Base-by-base conservation (phyloP, 92 coral and sea anemone genomes). In the Palythoa grandiflora region DNA sequence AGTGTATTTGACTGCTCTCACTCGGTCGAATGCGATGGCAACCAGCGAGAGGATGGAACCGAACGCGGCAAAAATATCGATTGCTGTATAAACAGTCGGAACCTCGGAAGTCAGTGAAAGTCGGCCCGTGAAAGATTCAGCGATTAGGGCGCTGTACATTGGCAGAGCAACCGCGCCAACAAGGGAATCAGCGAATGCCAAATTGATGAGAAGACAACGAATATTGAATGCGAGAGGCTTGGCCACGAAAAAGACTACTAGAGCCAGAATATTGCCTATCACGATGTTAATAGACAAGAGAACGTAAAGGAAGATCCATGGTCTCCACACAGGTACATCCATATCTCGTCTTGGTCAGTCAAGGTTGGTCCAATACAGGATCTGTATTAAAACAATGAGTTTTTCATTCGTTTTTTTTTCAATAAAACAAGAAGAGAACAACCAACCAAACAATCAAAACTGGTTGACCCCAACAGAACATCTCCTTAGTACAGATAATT, bases 261-360 rank as follows among this genome's bases (percentile, higher is more conserved):
- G 75, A 13, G 86, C 86, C 15, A 81, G 86, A 3, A 81, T 8
- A 60, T 81, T 81, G 21, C 86, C 86, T 21, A 28, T 61, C 36
- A 81, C 2, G 37, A 81, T 81, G 21, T 48, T 8, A 28, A 81
- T 16, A 48, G 75, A 81, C 75, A 81, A 70, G 21, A 66, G 57
- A 9, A 68, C 61, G 10, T 11, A 81, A 17, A 81, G 86, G 40
- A 81, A 81, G 5, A 81, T 68, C 86, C 86, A 81, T 0, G 86
- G 86, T 16, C 11, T 81, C 86, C 86, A 81, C 12, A 81, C 86
- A 21, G 86, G 86, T 3, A 81, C 86, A 15, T 81, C 86, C 86
- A 81, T 81, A 17, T 79, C 73, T 19, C 38, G 21, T 79, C 73
- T 19, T 60, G 21, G 20, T 37, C 19, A 39, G 52, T 15, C 20